Evolutionary conservation across 2,113 vertebrate species (phyloP), one percentile per base, ranked within the genome.

Genomic region (Chloebia gouldiae): DNA sequence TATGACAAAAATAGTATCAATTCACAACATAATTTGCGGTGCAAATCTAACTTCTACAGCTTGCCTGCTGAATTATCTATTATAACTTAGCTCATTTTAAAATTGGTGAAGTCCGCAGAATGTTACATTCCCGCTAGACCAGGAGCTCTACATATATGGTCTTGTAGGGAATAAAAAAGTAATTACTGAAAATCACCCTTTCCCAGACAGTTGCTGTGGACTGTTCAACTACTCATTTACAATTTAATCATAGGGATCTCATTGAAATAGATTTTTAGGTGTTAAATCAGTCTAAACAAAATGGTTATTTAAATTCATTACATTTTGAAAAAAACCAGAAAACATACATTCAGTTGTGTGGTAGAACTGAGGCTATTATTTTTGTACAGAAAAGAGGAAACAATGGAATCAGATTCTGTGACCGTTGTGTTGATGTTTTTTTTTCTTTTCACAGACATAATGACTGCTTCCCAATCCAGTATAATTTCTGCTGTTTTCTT

Each of bases 131-230:
- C 72, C 63, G 95, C 63, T 71, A 33, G 90, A 79, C 50, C 3
- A 20, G 27, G 84, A 97, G 53, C 39, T 77, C 31, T 90, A 51
- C 51, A 19, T 27, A 73, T 91, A 61, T 7, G 17, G 84, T 92
- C 84, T 92, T 72, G 6, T 25, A 56, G 57, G 70, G 88, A 54
- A 93, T 97, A 95, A 95, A 88, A 86, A 97, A 94, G 40, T 96
- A 96, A 96, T 98, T 98, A 96, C 64, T 82, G 53, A 93, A 85
- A 42, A 92, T 96, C 95, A 90, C 63, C 71, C 33, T 97, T 97
- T 86, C 65, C 51, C 75, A 88, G 54, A 76, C 82, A 96, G 93
- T 69, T 91, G 69, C 50, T 80, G 24, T 81, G 83, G 68, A 56
- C 80, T 88, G 25, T 66, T 95, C 77, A 91, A 47, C 42, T 11